A percentile compares a stretch with the other conserved stretches of the same genome.
phyloP scores from a whole-genome alignment of 2,797 vertebrate species.

The Leuciscus waleckii region DNA sequence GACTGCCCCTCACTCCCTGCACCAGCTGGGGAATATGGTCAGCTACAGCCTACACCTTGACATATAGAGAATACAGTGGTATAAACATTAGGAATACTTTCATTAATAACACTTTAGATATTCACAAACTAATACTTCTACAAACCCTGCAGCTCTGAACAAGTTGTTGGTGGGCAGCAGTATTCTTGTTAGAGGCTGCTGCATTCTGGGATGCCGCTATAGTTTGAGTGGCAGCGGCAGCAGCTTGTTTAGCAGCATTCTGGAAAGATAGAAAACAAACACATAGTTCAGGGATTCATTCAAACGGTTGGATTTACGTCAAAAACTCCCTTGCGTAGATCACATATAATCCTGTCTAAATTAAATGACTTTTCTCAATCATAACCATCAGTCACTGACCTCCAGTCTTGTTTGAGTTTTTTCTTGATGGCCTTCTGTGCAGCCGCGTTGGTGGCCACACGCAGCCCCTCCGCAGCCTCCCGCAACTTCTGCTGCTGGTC shows the following conservation, averaged over 20 bases:
- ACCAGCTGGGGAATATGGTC: conserved; percentile 95
- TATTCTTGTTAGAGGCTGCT: conserved; percentile 94
- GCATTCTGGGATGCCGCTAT: conserved; percentile 97
- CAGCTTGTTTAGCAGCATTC: conserved; percentile 96
- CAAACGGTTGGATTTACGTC: neutral
- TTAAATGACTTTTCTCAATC: neutral
- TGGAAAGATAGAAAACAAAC: conserved; percentile 60
- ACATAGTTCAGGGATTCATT: neutral
- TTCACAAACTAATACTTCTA: neutral
- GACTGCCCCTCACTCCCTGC: conserved; percentile 94
- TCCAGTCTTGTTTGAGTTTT: conserved; percentile 94
- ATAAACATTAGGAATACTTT: neutral
- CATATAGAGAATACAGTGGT: neutral
- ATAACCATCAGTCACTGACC: conserved; percentile 74
- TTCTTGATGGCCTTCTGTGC: conserved; percentile 99
- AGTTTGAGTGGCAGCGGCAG: conserved; percentile 94
- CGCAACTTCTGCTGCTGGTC: conserved; percentile 95
- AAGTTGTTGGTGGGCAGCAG: conserved; percentile 92
- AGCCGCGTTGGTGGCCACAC: conserved; percentile 95
- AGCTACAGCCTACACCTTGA: conserved; percentile 84
- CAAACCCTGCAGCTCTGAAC: conserved; percentile 95
- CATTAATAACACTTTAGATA: neutral
- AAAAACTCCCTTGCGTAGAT: neutral
- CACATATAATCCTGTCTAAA: neutral
- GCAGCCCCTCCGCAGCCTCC: conserved; percentile 93